Base-by-base conservation (phyloP, 2,888 invertebrate genomes). In the Drosophila histrio region DNA sequence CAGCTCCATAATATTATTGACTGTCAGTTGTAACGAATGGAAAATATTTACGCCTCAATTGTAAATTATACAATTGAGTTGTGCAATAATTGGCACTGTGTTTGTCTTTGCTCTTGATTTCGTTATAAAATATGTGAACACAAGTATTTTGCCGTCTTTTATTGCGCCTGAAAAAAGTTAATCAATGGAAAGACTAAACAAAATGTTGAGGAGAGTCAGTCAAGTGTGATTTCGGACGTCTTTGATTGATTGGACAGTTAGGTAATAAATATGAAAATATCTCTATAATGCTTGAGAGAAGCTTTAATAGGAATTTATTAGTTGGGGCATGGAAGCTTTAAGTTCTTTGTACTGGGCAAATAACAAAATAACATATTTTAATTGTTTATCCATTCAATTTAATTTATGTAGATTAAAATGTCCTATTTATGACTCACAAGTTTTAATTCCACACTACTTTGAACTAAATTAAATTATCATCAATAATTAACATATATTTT, bases 31-130 rank as follows among this genome's bases (percentile, higher is more conserved):
- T 64, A 76, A 70, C 57, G 60, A 76, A 68, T 68, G 58, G 44
- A 66, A 70, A 78, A 80, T 76, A 83, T 79, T 84, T 81, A 67
- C 76, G 72, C 54, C 49, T 71, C 62, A 53, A 76, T 71, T 70
- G n/a, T 39, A 59, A 64, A n/a, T n/a, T 59, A 63, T 59, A 60
- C 80, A 69, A 65, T 65, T 53, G 24, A 57, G 49, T 77, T 69
- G 56, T 52, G 60, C 43, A 71, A 68, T 73, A 77, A 80, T 71
- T 73, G 80, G 54, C 68, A 57, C 49, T 62, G 50, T 57, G 54
- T 47, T 62, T 44, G 58, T 19, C 26, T 9, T 50, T 63, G 63
- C 30, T 61, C 61, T 71, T 71, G 67, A 67, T 66, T 75, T 75
- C 36, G 58, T 49, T 61, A 17, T 47, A 58, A 60, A 60, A 57